These are phyloP conservation scores for Epizoanthus ramosus DNA, from an alignment of 92 coral and sea anemone species.

Conservation along the genomic window DNA sequence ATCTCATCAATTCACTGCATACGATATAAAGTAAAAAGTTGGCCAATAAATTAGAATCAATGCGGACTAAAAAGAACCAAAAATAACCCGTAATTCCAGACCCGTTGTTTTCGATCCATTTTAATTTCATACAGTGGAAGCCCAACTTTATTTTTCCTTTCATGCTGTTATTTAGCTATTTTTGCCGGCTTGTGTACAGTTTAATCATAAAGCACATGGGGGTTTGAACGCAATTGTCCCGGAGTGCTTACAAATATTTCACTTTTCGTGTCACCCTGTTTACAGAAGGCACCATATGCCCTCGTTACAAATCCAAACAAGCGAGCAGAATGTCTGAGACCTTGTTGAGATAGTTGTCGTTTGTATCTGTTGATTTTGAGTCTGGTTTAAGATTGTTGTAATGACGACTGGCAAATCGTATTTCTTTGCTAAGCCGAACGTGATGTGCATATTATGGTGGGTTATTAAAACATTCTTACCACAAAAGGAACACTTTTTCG, in stretches of 20 bases:
- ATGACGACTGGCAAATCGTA: background rate
- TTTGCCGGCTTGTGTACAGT: slow-evolving; percentile 27
- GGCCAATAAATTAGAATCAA: background rate
- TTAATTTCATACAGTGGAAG: too few species aligned
- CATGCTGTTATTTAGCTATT: background rate
- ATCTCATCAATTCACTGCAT: background rate
- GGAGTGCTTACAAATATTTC: background rate
- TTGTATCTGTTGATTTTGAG: slow-evolving; percentile 7
- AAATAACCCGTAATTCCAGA: background rate
- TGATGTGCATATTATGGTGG: background rate
- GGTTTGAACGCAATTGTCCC: slow-evolving; percentile 23
- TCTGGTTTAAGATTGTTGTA: slow-evolving; percentile 2
- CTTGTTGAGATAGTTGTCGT: background rate
- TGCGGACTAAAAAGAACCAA: background rate
- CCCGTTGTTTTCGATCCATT: background rate
- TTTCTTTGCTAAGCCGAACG: slow-evolving; percentile 5
- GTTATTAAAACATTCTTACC: background rate
- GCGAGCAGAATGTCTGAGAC: slow-evolving; percentile 2
- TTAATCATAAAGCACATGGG: slow-evolving; percentile 27
- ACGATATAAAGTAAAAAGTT: background rate
- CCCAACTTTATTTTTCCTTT: background rate
- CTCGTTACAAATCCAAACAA: slow-evolving; percentile 1
- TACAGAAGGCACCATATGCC: slow-evolving; percentile 8
- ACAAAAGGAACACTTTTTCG: background rate
- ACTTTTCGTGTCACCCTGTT: slow-evolving; percentile 19